Base-by-base conservation (phyloP, 2,888 invertebrate species). In the Ectemnius continuus region DNA sequence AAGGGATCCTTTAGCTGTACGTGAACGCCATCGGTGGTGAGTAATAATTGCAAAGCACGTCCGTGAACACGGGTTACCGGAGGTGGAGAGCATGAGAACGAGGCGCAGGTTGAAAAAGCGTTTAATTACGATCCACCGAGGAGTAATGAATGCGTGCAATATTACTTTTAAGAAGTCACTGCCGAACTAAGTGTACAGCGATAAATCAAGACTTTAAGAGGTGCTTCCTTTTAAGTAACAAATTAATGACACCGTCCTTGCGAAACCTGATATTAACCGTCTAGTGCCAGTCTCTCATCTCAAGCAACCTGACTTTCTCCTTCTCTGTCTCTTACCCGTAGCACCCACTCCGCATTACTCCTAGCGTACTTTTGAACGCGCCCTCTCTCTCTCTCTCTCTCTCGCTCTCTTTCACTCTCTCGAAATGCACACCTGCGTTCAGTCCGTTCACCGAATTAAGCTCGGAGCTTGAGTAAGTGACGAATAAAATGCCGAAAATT, bases 1-100 rank as follows among this genome's bases (percentile, higher is more conserved):
- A 81, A 75, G 69, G 61, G 64, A 73, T 62, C 59, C 77, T 72
- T 46, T 65, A 58, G 46, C 16, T 18, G 56, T 52, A 56, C 67
- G 56, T 65, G 70, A 61, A 36, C 57, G 8, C 36, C 6, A 36
- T 6, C 36, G 11, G 11, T 36, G 64, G 57, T 14, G 46, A 14
- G 56, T 36, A 66, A 72, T 75, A 63, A 75, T 75, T 62, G 52
- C 45, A 11, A 26, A 61, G 45, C 68, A 18, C 36, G 23, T 36
- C 2, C 48, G 18, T 16, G 36, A 14, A 23, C 11, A 20, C 18
- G 26, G 46, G 20, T 18, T 14, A 18, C 46, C 28, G 18, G 61
- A 63, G 64, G 61, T 60, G 26, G 45, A 73, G 47, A 46, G 36
- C 62, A 13, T 58, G 8, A 58, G 18, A 58, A 58, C 28, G 61